Base-by-base conservation (phyloP, 2,797 vertebrate species). In the Halcyon leucocephala region DNA sequence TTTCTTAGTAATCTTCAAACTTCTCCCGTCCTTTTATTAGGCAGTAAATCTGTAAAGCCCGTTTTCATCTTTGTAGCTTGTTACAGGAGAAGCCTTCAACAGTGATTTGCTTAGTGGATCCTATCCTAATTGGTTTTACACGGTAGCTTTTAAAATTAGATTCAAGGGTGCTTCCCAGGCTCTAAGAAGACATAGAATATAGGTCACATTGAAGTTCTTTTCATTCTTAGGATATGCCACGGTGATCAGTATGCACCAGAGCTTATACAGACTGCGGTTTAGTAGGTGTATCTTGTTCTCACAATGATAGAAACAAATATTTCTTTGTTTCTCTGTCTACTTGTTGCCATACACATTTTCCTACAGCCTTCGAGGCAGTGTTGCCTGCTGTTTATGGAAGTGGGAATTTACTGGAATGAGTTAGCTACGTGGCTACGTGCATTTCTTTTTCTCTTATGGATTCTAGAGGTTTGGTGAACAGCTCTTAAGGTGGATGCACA, bases 251-350 rank as follows among this genome's bases (percentile, higher is more conserved):
- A 92, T 96, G 88, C 48, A 0, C 61, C 54, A 83, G 79, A 90
- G 94, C 82, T 95, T 85, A 62, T 62, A 57, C 49, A 94, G 85
- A 11, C 90, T 89, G 94, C 0, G 0, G 14, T 85, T 95, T 81
- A 88, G 77, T 95, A 96, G 94, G 92, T 95, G 82, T 97, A 94
- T 96, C 94, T 96, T 95, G 89, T 94, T 97, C 95, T 96, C 94
- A 93, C 96, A 95, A 95, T 89, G 94, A 95, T 73, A 87, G 82
- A 94, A 94, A 83, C 88, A 94, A 79, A 35, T 93, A 89, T 93
- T 94, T 80, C 93, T 97, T 97, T 95, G 93, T 96, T 93, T 96
- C 94, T 95, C 73, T 76, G 73, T 60, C 80, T 87, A 5, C 73
- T 83, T 95, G 89, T 96, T 97, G 90, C 90, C 66, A 86, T 90